phyloP scores from a whole-genome alignment of 2,113 vertebrate genomes.

The Erythrocercus mccallii region DNA sequence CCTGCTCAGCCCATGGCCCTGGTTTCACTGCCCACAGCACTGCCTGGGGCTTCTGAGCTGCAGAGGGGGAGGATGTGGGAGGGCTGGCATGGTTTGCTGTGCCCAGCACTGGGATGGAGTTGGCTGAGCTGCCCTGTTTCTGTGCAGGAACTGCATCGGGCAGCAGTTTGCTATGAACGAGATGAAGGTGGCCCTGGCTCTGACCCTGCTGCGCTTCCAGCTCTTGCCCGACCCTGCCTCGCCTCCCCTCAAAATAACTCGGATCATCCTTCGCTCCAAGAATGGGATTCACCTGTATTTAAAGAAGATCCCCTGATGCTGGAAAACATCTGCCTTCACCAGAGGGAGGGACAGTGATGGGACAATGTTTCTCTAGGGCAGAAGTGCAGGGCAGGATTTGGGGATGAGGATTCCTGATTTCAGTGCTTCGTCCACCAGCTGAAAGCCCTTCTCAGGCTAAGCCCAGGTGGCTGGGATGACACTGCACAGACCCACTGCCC shows the following conservation, averaged over 20 bases:
- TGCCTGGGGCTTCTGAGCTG: not conserved
- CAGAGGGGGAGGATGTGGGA: not conserved
- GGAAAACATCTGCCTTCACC: not conserved
- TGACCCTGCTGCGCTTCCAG: constrained; percentile 77
- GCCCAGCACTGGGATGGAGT: not conserved
- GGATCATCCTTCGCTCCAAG: constrained; percentile 76
- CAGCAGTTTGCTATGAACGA: constrained; percentile 89
- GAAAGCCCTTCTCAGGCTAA: not conserved
- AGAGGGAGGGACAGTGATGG: not conserved
- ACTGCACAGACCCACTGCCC: not conserved
- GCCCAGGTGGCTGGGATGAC: not conserved
- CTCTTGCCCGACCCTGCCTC: constrained; percentile 67
- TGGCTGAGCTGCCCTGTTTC: not conserved
- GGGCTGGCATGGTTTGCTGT: not conserved
- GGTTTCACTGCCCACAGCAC: not conserved
- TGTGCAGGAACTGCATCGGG: constrained; percentile 86
- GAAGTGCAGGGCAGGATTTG: not conserved
- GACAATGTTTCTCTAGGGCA: not conserved
- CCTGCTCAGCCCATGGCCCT: not conserved
- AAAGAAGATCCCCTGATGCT: constrained; percentile 52
- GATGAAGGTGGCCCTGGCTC: constrained; percentile 79
- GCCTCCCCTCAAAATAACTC: constrained; percentile 64
- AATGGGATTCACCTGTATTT: constrained; percentile 82
- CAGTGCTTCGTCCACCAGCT: not conserved
- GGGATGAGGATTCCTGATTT: not conserved